Conservation (phyloP, 2,113 vertebrate species). For the Recurvirostra avosetta region DNA sequence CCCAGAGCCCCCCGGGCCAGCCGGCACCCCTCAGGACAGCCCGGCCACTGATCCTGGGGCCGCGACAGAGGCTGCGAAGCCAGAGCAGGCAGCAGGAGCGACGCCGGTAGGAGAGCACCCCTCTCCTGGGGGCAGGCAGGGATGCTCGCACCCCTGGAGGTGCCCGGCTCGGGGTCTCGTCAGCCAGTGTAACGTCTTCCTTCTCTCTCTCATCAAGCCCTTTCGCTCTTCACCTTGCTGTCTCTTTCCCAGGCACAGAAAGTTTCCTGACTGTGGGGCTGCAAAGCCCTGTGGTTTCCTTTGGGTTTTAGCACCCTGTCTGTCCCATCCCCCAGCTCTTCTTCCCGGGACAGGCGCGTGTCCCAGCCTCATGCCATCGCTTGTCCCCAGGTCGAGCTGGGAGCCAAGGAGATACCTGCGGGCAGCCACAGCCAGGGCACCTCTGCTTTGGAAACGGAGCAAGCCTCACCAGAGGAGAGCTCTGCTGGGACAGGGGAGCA, state of each 20-base stretch:
- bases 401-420: background rate
- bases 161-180: background rate
- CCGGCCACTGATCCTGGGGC: fast-evolving
- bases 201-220: background rate
- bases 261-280: background rate
- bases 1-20: fast-evolving
- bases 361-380: fast-evolving
- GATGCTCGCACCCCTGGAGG: background rate
- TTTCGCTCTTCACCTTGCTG: background rate
- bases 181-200: fast-evolving
- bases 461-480: fast-evolving
- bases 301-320: background rate
- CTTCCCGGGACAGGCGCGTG: fast-evolving
- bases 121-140: background rate
- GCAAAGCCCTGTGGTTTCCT: background rate
- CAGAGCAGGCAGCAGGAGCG: background rate
- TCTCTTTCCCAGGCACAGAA: background rate
- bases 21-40: background rate
- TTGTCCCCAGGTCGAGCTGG: background rate
- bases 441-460: background rate
- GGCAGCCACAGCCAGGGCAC: background rate
- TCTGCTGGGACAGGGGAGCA: background rate
- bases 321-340: fast-evolving
- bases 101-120: background rate
- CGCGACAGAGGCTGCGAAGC: background rate